Evolutionary conservation across 2,888 invertebrate species (phyloP), one percentile per base, ranked within the genome.

Genomic region (Disparrhopalites patrizii): DNA sequence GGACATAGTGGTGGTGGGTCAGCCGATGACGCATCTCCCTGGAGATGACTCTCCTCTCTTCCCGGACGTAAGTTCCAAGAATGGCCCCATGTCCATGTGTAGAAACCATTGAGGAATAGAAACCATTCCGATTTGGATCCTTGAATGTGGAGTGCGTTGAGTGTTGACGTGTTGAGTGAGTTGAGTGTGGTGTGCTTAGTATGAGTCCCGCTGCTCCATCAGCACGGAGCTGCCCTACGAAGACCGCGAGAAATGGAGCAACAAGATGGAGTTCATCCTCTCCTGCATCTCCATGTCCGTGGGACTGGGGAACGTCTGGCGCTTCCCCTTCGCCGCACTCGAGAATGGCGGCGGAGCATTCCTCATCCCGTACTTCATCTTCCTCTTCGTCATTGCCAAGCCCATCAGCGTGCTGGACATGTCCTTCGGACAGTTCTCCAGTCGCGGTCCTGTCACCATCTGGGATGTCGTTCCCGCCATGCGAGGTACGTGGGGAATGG

Each of bases 301-400:
- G 20, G 64, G 64, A 0, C 47, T 64, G 0, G 64, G 64, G 20
- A 64, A 64, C 50, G 31, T 64, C 20, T 64, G 64, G 64, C 30
- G 64, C 10, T 65, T 65, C 15, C 57, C 64, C 1, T 57, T 57
- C 25, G 58, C 64, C 7, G 50, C 51, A 1, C 31, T 36, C 1
- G 57, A 65, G 7, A 65, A 65, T 50, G 64, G 64, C 0, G 64
- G 64, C 1, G 64, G 64, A 1, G 43, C 38, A 2, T 52, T 52
- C 28, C 52, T 52, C 28, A 52, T 52, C 18, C 52, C 52, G 7
- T 61, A 61, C 25, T n/a, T 50, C n/a, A 61, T 61, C 15, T 20
- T 61, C 31, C 20, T 61, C 7, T 1, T 47, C 8, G 43, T 20
- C 1, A 28, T 60, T n/a, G 60, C 31, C 2, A 28, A 43, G 23